Conservation (phyloP, 2,888 invertebrate genomes). For the Drosophila buzzatii region DNA sequence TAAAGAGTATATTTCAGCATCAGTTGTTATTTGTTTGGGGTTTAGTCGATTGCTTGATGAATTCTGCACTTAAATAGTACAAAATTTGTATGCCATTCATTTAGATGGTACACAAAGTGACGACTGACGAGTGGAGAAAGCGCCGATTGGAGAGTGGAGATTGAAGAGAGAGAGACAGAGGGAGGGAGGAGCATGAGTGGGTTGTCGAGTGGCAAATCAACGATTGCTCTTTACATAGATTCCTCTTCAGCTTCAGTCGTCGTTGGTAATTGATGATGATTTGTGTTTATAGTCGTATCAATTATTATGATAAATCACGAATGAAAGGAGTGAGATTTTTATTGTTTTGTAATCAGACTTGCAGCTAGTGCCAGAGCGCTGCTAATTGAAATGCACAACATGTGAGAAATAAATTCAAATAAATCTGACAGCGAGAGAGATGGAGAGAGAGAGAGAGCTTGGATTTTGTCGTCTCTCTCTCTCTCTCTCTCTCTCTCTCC, state of each 20-base stretch:
- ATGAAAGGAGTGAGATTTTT: slow-evolving; percentile 71
- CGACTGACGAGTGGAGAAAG: slow-evolving; percentile 9
- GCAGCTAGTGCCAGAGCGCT: slow-evolving; percentile 10
- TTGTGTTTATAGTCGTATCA: slow-evolving; percentile 58
- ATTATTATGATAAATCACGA: slow-evolving; percentile 82
- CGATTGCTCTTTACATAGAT: slow-evolving; percentile 52
- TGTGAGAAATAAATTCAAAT: slow-evolving; percentile 42
- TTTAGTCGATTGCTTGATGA: slow-evolving; percentile 52
- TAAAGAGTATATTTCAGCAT: slow-evolving; percentile 10
- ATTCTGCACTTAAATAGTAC: slow-evolving; percentile 66
- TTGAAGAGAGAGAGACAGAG: neutral
- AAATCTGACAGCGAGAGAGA: neutral
- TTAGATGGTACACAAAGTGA: slow-evolving; percentile 68
- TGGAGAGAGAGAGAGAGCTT: neutral
- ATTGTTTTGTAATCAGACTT: slow-evolving; percentile 73
- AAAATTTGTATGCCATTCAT: slow-evolving; percentile 79
- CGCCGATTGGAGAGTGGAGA: neutral
- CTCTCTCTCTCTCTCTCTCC: no score
- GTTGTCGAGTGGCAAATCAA: slow-evolving; percentile 57
- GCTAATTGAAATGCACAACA: slow-evolving; percentile 79
- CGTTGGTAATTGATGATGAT: slow-evolving; percentile 74
- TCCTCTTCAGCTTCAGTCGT: slow-evolving; percentile 14
- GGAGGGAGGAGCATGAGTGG: neutral
- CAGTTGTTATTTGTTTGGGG: slow-evolving; percentile 29
- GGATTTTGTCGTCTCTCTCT: neutral